Evolutionary conservation across 2,888 invertebrate genomes (phyloP).

Genomic region (Dichetophora obliterata): DNA sequence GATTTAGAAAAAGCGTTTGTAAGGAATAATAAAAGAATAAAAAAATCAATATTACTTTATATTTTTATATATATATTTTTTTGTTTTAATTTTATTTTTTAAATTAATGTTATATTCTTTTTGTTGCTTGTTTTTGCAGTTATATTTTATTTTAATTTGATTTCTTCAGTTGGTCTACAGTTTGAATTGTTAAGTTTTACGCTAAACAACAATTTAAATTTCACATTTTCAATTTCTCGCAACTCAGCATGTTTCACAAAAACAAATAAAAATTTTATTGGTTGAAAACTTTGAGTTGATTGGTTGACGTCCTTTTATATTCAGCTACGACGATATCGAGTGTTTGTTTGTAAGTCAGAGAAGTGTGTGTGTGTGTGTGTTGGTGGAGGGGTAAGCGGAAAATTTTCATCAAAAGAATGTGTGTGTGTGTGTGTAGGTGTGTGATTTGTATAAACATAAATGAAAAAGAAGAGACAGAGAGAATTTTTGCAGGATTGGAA

Average conservation of each 20-base stretch:
- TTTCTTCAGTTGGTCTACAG: constrained; percentile 39
- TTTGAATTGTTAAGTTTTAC: constrained; percentile 23
- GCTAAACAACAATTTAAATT: constrained; percentile 36
- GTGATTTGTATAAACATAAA: constrained; percentile 5
- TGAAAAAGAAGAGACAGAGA: constrained; percentile 32
- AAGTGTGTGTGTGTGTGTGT: not conserved
- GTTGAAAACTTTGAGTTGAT: not conserved
- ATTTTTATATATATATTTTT: constrained; percentile 33
- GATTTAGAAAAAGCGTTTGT: constrained; percentile 47
- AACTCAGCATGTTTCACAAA: constrained; percentile 26
- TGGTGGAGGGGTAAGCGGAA: not conserved
- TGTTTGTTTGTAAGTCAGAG: not conserved
- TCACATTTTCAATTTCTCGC: constrained; percentile 30
- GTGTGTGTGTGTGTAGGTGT: not conserved
- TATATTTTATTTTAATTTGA: constrained; percentile 29
- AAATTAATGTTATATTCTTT: constrained; percentile 20
- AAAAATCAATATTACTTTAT: constrained; percentile 36
- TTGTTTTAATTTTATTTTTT: constrained; percentile 16
- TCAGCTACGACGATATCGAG: not conserved
- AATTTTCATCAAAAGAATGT: constrained; percentile 23
- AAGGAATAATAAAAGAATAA: constrained; percentile 18
- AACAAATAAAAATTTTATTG: constrained; percentile 20
- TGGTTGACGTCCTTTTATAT: constrained; percentile 12
- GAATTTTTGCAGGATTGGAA: not conserved
- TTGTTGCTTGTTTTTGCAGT: constrained; percentile 14